Conservation (phyloP, 2,797 vertebrate genomes). For the Semotilus atromaculatus region DNA sequence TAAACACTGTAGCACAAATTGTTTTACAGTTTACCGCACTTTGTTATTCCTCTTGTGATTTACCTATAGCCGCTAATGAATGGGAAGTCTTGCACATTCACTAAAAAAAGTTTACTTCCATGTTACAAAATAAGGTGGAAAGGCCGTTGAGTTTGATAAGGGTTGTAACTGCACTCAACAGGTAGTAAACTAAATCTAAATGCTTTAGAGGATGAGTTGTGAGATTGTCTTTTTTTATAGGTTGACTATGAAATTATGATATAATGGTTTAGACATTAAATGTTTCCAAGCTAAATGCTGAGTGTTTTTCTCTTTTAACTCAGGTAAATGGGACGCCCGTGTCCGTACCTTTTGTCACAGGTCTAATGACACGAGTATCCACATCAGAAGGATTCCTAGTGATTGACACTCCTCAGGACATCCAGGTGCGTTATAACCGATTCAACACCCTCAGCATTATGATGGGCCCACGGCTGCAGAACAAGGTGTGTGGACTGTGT, state of each 20-base stretch:
- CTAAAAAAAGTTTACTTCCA: not conserved
- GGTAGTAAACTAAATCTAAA: not conserved
- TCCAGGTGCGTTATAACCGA: conserved; percentile 94
- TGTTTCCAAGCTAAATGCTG: not conserved
- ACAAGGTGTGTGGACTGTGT: conserved; percentile 96
- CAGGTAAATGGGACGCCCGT: conserved; percentile 96
- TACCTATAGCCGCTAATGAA: no score
- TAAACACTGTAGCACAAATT: no score
- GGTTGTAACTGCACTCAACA: not conserved
- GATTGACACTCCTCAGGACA: conserved; percentile 95
- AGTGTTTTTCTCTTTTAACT: conserved; percentile 15
- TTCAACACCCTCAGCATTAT: conserved; percentile 94
- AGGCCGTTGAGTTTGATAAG: not conserved
- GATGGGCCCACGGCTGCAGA: conserved; percentile 92
- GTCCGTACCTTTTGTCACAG: conserved; percentile 92
- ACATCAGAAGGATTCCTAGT: conserved; percentile 94
- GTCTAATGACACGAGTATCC: conserved; percentile 92
- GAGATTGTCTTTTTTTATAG: not conserved
- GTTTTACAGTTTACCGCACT: no score
- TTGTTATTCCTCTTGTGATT: no score
- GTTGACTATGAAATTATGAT: not conserved
- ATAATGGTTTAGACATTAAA: not conserved
- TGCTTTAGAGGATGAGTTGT: not conserved
- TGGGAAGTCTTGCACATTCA: no score
- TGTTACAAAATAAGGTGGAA: not conserved